phyloP scores from a whole-genome alignment of 2,797 vertebrate species.

The Schizothorax lantsangensis region DNA sequence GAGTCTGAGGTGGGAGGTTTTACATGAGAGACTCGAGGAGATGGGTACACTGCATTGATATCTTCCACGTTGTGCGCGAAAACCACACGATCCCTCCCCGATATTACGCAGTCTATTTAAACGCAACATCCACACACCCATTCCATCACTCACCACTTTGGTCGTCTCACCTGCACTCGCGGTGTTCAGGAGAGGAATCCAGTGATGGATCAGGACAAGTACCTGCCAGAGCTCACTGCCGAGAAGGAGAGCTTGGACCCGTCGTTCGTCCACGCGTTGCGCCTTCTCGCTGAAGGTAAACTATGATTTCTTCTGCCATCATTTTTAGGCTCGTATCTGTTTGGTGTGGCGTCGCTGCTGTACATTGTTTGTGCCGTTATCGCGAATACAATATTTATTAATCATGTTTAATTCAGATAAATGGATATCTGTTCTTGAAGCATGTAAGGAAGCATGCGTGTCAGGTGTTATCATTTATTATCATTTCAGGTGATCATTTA shows the following conservation, averaged over 20 bases:
- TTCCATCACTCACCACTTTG: constrained; percentile 67
- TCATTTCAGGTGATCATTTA: not conserved
- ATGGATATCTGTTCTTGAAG: not conserved
- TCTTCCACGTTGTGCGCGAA: constrained; percentile 54
- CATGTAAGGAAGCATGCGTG: not conserved
- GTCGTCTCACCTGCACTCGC: constrained; percentile 74
- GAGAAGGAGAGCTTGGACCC: constrained; percentile 93
- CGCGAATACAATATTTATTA: not conserved
- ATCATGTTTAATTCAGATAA: not conserved
- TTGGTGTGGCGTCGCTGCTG: constrained; percentile 13
- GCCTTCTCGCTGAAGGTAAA: constrained; percentile 92
- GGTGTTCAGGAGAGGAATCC: constrained; percentile 70
- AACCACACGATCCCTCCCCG: constrained; percentile 50
- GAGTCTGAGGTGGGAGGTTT: constrained; percentile 71
- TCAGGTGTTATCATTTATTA: not conserved
- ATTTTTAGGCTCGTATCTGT: not conserved
- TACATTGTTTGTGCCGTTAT: constrained; percentile 6
- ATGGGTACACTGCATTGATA: constrained; percentile 76
- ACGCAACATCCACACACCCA: constrained; percentile 60
- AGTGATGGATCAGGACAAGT: constrained; percentile 92
- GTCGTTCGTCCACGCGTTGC: constrained; percentile 92
- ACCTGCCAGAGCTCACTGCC: constrained; percentile 92
- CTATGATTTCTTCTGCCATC: not conserved
- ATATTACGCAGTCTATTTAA: constrained; percentile 58
- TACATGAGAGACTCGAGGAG: constrained; percentile 72